Evolutionary conservation across 2,888 invertebrate species (phyloP).

Genomic region (Melieria crassipennis): DNA sequence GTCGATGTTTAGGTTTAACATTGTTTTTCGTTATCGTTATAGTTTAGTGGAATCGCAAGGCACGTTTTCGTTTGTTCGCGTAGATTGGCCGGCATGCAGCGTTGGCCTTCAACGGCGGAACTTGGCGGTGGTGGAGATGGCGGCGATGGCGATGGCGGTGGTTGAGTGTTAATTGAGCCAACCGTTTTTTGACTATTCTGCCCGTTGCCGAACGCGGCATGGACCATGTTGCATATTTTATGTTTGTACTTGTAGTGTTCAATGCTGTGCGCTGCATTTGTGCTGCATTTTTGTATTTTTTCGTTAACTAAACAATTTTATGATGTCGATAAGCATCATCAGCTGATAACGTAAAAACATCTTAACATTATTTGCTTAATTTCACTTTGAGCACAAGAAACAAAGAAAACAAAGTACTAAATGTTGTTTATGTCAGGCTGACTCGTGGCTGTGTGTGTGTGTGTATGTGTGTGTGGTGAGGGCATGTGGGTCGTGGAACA

Average conservation of each 20-base stretch:
- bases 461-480: background rate
- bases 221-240: too few relatives aligned
- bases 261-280: background rate
- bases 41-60: slow-evolving; percentile 51
- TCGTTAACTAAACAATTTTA: slow-evolving; percentile 36
- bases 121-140: background rate
- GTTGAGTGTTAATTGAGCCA: slow-evolving; percentile 16
- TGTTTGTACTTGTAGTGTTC: too few relatives aligned
- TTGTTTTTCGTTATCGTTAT: slow-evolving; percentile 61
- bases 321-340: slow-evolving; percentile 39
- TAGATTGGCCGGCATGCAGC: background rate
- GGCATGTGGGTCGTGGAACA: background rate
- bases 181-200: background rate
- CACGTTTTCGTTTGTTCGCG: background rate
- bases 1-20: slow-evolving; percentile 64
- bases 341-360: slow-evolving; percentile 37
- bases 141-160: background rate
- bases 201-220: background rate
- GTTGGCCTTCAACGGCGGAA: background rate
- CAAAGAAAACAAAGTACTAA: background rate
- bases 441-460: background rate
- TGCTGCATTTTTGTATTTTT: slow-evolving; percentile 10
- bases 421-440: slow-evolving; percentile 1
- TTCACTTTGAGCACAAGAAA: background rate
- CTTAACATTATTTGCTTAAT: slow-evolving; percentile 35